A percentile compares a stretch with the other conserved stretches of the same genome.
Conservation (phyloP, 30 jellyfish, hydroid and myxozoan species). For the Hydra vulgaris region DNA sequence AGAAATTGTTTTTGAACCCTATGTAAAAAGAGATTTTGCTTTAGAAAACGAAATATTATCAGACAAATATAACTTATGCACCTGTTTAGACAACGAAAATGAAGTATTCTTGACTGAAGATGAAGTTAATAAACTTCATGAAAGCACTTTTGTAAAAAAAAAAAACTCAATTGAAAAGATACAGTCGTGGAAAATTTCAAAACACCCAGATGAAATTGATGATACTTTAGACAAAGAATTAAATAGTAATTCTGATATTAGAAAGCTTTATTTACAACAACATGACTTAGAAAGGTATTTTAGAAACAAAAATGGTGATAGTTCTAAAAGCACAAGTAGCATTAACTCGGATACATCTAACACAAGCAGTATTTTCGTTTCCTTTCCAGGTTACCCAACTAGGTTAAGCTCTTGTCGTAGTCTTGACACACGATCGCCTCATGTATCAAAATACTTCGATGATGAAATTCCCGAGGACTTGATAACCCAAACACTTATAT, state of each 20-base stretch:
- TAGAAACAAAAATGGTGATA: conserved; percentile 26
- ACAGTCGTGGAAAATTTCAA: conserved; percentile 85
- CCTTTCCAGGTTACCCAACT: conserved; percentile 95
- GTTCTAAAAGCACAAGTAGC: conserved; percentile 24
- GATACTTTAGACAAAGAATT: conserved; percentile 40
- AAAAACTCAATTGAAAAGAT: conserved; percentile 75
- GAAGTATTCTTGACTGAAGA: conserved; percentile 82
- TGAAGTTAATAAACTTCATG: conserved; percentile 69
- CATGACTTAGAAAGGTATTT: conserved; percentile 19
- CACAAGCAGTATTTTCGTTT: conserved; percentile 42
- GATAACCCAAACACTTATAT: neutral
- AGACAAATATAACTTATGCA: conserved; percentile 9
- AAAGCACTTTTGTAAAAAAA: conserved; percentile 36
- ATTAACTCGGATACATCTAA: conserved; percentile 24
- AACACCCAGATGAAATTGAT: conserved; percentile 55
- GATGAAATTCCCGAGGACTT: conserved; percentile 1
- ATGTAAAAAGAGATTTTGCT: conserved; percentile 21
- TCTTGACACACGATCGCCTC: conserved; percentile 91
- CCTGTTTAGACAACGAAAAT: conserved; percentile 1
- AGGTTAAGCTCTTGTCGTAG: conserved; percentile 93
- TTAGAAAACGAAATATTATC: neutral
- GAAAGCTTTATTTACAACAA: neutral
- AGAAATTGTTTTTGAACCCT: neutral
- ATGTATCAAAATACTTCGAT: conserved; percentile 42
- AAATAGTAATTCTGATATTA: neutral